Percentiles rank a stretch among this genome's conserved stretches.
Evolutionary conservation across 2,888 invertebrate species (phyloP).

Genomic region (Hoplodrina ambigua): DNA sequence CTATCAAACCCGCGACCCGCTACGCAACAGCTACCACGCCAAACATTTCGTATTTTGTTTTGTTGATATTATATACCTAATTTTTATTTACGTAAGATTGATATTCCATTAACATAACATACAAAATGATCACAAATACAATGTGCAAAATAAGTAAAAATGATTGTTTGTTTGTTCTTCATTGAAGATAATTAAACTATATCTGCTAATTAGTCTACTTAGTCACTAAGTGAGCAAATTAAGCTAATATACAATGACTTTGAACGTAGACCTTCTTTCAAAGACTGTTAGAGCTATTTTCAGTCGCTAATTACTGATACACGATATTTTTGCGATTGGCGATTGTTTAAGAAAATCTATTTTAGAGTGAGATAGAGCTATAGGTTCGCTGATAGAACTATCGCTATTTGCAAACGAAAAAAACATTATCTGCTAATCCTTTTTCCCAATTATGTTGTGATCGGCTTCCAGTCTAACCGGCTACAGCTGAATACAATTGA

Average conservation of each 20-base stretch:
- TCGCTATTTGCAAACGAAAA: too few relatives aligned
- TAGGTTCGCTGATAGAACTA: too few relatives aligned
- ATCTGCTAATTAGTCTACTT: slow-evolving; percentile 19
- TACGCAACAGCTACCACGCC: too few relatives aligned
- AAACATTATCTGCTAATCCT: too few relatives aligned
- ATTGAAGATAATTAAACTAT: slow-evolving; percentile 18
- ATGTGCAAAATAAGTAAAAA: background rate
- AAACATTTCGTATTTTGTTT: too few relatives aligned
- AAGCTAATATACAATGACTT: slow-evolving; percentile 25
- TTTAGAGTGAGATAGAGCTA: too few relatives aligned
- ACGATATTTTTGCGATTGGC: background rate
- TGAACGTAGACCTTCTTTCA: slow-evolving; percentile 12
- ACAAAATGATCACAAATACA: background rate
- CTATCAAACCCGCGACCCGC: too few relatives aligned
- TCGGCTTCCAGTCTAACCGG: too few relatives aligned
- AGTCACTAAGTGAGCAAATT: slow-evolving; percentile 20
- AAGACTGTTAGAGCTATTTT: slow-evolving; percentile 9
- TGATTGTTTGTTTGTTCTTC: slow-evolving; percentile 4
- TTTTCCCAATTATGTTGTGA: too few relatives aligned
- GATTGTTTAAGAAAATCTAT: background rate
- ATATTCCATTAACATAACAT: background rate
- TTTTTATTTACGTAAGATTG: too few relatives aligned
- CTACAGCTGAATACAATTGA: too few relatives aligned
- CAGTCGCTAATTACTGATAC: background rate
- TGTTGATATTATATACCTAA: too few relatives aligned